Evolutionary conservation across 2,888 invertebrate species (phyloP).

Genomic region (Cremastobaeus sp.): DNA sequence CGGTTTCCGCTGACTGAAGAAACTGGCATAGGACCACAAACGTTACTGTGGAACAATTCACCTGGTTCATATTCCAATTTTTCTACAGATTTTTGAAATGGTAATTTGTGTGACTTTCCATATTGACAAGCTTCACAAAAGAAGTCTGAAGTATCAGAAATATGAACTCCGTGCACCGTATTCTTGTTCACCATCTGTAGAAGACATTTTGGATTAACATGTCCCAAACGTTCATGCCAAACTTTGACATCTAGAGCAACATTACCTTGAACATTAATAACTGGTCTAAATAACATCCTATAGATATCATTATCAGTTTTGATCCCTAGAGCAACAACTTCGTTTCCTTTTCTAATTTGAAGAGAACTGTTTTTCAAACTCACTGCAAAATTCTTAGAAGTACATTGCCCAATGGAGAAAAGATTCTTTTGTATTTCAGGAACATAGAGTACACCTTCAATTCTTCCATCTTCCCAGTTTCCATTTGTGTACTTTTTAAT

Average conservation of each 20-base stretch:
- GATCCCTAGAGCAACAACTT: background rate
- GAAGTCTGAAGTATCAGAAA: too few relatives aligned
- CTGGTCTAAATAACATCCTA: background rate
- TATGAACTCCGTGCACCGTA: too few relatives aligned
- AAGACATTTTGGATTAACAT: background rate
- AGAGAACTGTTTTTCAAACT: slow-evolving; percentile 8
- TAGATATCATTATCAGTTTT: slow-evolving; percentile 36
- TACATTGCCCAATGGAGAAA: slow-evolving; percentile 32
- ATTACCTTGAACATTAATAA: too few relatives aligned
- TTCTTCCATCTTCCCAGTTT: slow-evolving; percentile 7
- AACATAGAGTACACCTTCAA: slow-evolving; percentile 34
- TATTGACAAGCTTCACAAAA: too few relatives aligned
- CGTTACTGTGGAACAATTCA: slow-evolving; percentile 52
- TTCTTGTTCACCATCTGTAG: too few relatives aligned
- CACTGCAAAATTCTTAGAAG: slow-evolving; percentile 7
- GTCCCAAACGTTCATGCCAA: slow-evolving; percentile 1
- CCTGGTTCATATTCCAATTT: slow-evolving; percentile 9
- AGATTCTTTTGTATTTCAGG: slow-evolving; percentile 32
- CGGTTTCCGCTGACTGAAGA: slow-evolving; percentile 57
- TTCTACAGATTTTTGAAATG: too few relatives aligned
- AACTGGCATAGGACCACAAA: slow-evolving; percentile 61
- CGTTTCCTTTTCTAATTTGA: background rate
- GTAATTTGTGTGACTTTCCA: too few relatives aligned
- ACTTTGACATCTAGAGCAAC: background rate
- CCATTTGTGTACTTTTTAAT: slow-evolving; percentile 11